Evolutionary conservation across 1,140 invertebrate species (phyloP), one percentile per base, ranked within the genome.

Genomic region (Aphidius ervi): DNA sequence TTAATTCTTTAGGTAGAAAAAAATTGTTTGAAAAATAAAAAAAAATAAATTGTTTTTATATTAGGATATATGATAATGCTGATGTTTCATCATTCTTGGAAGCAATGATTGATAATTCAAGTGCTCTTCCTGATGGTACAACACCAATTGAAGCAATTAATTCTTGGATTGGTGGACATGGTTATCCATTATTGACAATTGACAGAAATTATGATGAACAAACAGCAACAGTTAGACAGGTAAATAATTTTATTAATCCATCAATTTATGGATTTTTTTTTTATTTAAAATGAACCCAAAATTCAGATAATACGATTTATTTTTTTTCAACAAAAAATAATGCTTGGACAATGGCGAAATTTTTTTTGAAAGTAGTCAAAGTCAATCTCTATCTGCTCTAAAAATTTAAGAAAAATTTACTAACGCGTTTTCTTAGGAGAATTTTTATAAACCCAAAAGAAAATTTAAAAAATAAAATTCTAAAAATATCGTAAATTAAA

Each of bases 131-230:
- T 2, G 6, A 54, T 5, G 64, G 65, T 23, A 59, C 78, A 4
- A 73, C 75, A 6, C 70, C 86, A 2, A 73, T 77, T 56, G 70
- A 79, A 6, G 75, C 84, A 10, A 83, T 85, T 68, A 78, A 86
- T 56, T 82, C 84, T 0, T 91, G 89, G 88, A 84, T 84, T 1
- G 72, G 79, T 23, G 82, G 88, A 71, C 83, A 82, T 67, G 81
- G 85, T 52, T 87, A 87, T 73, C 89, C 89, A 0, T 75, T 88
- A 4, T 75, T 91, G 3, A 85, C 78, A 2, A 78, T 89, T 5
- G 77, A 68, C 0, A 78, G 81, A 58, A 72, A 86, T 66, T 84
- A 86, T 58, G 62, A 74, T 5, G 73, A 77, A 45, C 74, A 72
- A 53, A 70, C 73, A 1, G 74, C 76, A 5, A 61, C 57, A n/a